Base-by-base conservation (phyloP, 1,140 invertebrate genomes). In the Ylistrum balloti region DNA sequence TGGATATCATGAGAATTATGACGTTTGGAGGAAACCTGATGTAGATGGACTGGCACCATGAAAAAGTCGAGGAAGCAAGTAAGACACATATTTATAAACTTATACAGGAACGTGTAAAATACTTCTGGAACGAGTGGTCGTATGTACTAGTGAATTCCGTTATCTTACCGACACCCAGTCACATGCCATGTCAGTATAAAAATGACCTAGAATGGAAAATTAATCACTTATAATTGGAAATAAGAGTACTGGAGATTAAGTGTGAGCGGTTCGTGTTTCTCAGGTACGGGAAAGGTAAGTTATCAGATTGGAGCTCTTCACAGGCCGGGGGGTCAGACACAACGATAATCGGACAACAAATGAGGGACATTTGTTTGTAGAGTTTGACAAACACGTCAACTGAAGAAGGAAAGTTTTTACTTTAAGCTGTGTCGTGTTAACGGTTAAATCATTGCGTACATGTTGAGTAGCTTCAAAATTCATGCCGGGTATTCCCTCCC, bases 171-270 rank as follows among this genome's bases (percentile, higher is more conserved):
- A 74, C 56, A 74, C 56, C 56, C 17, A 74, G 0, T n/a, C 56
- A 74, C 56, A n/a, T 74, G 56, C 56, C 56, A 74, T 0, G 28
- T 22, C 56, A 17, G 56, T 74, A 74, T 22, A 74, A 74, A 74
- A 74, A 74, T 74, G 56, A 28, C 56, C 22, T 74, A 17, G 56
- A 74, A 74, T 74, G 56, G 56, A 28, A 74, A 74, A 74, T 74
- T 74, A 74, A 74, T 74, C 56, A 74, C 56, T 74, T 74, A 74
- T 48, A 74, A 74, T 74, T 74, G 56, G 56, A 74, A 74, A 74
- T 74, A 74, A 74, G 56, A 74, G 28, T 74, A 74, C 56, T 28
- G 56, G 22, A 74, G 56, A 28, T 74, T 74, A 74, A 74, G 17
- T 74, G 22, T 5, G 0, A 74, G 22, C 9, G 5, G 56, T 74